phyloP scores from a whole-genome alignment of 2,888 invertebrate genomes.

The Tinea trinotella region DNA sequence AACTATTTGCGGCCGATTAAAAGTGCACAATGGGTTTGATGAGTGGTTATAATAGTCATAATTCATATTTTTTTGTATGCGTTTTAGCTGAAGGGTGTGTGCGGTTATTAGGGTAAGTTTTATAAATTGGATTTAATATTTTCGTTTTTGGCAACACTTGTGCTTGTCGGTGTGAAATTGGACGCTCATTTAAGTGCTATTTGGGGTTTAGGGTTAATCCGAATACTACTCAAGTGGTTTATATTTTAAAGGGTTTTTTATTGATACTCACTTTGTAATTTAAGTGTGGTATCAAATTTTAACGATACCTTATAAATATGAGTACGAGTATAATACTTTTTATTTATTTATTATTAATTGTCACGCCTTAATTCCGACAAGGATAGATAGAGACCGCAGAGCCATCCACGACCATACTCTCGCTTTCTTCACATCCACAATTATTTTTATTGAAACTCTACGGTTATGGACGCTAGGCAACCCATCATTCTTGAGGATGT shows the following conservation, averaged over 20 bases:
- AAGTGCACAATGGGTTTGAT: constrained; percentile 46
- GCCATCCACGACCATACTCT: no score
- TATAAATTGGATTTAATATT: constrained; percentile 71
- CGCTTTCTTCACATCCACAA: no score
- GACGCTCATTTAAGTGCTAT: constrained; percentile 57
- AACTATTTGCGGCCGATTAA: constrained; percentile 53
- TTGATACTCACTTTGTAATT: background rate
- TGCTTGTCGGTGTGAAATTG: constrained; percentile 57
- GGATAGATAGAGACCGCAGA: no score
- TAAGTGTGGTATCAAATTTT: no score
- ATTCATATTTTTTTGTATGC: constrained; percentile 51
- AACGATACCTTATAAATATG: no score
- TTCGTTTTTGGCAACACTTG: constrained; percentile 59
- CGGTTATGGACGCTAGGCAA: no score
- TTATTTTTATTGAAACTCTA: no score
- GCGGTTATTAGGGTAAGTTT: constrained; percentile 50
- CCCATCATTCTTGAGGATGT: no score
- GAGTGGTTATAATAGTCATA: constrained; percentile 66
- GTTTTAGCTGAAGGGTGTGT: constrained; percentile 39
- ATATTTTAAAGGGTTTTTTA: constrained; percentile 11
- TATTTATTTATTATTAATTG: no score
- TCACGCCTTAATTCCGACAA: no score
- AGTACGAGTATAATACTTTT: no score
- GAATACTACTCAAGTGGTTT: constrained; percentile 24
- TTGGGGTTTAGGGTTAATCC: constrained; percentile 52